A percentile compares a stretch with the other conserved stretches of the same genome.
Conservation (phyloP, 2,797 vertebrate species). For the Coccyzus lansbergi region DNA sequence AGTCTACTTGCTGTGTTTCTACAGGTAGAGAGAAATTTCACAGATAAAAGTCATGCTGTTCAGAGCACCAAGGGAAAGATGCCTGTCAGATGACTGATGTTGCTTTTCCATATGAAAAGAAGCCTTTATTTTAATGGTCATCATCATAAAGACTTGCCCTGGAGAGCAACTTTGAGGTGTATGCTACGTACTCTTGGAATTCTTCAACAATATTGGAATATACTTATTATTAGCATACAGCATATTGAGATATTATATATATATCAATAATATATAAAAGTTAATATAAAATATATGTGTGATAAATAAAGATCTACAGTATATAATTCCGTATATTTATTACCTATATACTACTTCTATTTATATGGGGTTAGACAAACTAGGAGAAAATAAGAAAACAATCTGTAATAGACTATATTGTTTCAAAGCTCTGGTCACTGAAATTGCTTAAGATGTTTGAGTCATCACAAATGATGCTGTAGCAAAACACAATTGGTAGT, state of each 20-base stretch:
- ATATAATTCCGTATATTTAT: not conserved
- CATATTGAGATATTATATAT: not conserved
- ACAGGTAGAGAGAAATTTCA: not conserved
- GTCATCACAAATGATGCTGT: not conserved
- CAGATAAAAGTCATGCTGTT: not conserved
- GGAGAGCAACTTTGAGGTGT: not conserved
- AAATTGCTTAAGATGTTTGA: not conserved
- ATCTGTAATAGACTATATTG: not conserved
- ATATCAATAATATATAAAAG: not conserved
- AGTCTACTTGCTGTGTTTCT: not conserved
- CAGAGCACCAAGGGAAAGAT: fast-evolving
- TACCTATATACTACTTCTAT: not conserved
- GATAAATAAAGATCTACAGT: not conserved
- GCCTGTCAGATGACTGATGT: not conserved
- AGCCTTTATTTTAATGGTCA: not conserved
- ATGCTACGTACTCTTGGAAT: not conserved
- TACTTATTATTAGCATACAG: not conserved
- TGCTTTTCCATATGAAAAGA: not conserved
- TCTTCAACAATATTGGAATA: not conserved
- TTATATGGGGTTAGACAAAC: not conserved
- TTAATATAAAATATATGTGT: not conserved
- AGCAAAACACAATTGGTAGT: not conserved
- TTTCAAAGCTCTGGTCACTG: not conserved
- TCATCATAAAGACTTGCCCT: not conserved
- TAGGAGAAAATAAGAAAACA: not conserved